Evolutionary conservation across 2,113 vertebrate genomes (phyloP).

Genomic region (Willisornis vidua): DNA sequence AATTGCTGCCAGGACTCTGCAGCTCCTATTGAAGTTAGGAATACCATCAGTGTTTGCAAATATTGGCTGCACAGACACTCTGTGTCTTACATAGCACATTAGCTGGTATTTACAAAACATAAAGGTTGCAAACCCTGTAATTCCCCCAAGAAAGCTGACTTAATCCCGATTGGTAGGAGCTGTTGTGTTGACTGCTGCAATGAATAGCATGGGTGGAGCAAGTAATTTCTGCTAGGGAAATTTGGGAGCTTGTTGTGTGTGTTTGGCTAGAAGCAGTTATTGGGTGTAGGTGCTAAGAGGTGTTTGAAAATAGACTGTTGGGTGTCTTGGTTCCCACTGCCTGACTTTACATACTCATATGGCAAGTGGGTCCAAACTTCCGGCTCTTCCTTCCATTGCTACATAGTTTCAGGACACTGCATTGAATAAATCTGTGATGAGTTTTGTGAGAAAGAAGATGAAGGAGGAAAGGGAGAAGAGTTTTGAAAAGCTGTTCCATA

Average conservation of each 20-base stretch:
- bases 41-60: background rate
- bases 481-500: background rate
- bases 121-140: slow-evolving; percentile 51
- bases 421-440: background rate
- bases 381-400: background rate
- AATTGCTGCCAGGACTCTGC: background rate
- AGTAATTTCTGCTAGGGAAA: slow-evolving; percentile 51
- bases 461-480: background rate
- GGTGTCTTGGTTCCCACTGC: slow-evolving; percentile 28
- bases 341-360: slow-evolving; percentile 24
- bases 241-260: slow-evolving; percentile 36
- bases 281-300: slow-evolving; percentile 19
- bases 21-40: background rate
- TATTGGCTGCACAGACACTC: background rate
- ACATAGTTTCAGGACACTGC: background rate
- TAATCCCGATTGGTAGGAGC: background rate
- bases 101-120: slow-evolving; percentile 31
- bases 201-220: slow-evolving; percentile 48
- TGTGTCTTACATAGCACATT: background rate
- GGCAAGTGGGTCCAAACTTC: background rate
- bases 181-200: slow-evolving; percentile 11
- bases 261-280: slow-evolving; percentile 32
- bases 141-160: slow-evolving; percentile 40
- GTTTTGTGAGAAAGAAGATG: background rate
- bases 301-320: slow-evolving; percentile 18